Conservation (phyloP, 2,113 vertebrate species). For the Mormoops blainvillei region DNA sequence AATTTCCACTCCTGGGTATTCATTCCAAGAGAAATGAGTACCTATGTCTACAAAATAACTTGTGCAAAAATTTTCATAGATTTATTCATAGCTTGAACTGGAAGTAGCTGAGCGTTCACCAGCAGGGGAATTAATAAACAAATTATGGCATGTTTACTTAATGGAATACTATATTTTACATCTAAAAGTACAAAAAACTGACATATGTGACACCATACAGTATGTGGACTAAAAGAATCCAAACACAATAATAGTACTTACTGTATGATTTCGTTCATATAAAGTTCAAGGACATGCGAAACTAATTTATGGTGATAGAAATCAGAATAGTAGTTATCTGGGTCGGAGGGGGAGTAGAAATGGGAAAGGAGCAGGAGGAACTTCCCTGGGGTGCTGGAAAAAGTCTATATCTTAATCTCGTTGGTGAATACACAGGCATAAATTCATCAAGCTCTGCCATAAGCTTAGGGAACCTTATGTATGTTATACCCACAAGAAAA, state of each 20-base stretch:
- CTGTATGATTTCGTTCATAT: background rate
- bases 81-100: background rate
- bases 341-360: background rate
- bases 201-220: background rate
- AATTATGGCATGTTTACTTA: background rate
- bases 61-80: background rate
- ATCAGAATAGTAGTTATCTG: background rate
- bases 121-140: background rate
- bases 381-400: background rate
- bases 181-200: background rate
- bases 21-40: background rate
- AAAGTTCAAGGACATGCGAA: background rate
- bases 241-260: background rate
- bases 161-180: background rate
- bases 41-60: background rate
- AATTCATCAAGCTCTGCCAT: background rate
- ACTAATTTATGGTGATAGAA: background rate
- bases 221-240: background rate
- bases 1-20: background rate
- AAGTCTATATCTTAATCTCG: background rate
- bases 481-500: background rate
- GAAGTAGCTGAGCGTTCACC: background rate
- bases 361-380: background rate
- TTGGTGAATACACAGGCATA: background rate
- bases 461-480: background rate